Evolutionary conservation across 2,113 vertebrate genomes (phyloP).

Genomic region (Oxygymnocypris stewartii): DNA sequence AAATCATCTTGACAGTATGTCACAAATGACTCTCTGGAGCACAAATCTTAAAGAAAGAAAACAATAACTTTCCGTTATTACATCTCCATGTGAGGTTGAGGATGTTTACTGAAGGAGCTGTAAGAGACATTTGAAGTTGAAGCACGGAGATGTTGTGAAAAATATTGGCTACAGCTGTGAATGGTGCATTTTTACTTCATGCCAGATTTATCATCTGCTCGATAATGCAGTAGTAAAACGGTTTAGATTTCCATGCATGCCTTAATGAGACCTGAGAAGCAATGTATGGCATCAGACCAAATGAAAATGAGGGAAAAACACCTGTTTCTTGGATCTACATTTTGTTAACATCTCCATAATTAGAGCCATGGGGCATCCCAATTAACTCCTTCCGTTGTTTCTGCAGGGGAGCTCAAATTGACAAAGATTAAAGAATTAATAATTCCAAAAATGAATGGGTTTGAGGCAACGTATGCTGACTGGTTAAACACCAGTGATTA

Average conservation of each 20-base stretch:
- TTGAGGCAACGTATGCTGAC: neutral
- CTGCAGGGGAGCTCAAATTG: slow-evolving; percentile 26
- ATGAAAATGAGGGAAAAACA: slow-evolving; percentile 15
- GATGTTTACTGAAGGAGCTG: neutral
- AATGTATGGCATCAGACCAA: slow-evolving; percentile 38
- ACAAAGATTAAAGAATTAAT: slow-evolving; percentile 30
- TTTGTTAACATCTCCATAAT: slow-evolving; percentile 38
- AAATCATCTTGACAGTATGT: slow-evolving; percentile 19
- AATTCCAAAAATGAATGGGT: slow-evolving; percentile 14
- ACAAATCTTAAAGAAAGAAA: neutral
- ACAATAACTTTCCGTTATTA: neutral
- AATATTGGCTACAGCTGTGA: neutral
- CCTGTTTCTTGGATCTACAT: slow-evolving; percentile 21
- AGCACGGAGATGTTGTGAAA: neutral
- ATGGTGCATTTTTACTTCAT: neutral
- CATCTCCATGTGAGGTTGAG: neutral
- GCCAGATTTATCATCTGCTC: slow-evolving; percentile 15
- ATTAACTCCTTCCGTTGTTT: slow-evolving; percentile 9
- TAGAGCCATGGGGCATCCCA: slow-evolving; percentile 11
- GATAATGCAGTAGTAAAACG: neutral
- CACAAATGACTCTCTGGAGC: slow-evolving; percentile 14
- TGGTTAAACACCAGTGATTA: neutral
- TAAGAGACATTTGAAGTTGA: neutral
- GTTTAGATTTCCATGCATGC: slow-evolving; percentile 8
- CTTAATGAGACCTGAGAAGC: slow-evolving; percentile 18